Evolutionary conservation across 2,888 invertebrate genomes (phyloP).

Genomic region (Hirtodrosophila confusa): DNA sequence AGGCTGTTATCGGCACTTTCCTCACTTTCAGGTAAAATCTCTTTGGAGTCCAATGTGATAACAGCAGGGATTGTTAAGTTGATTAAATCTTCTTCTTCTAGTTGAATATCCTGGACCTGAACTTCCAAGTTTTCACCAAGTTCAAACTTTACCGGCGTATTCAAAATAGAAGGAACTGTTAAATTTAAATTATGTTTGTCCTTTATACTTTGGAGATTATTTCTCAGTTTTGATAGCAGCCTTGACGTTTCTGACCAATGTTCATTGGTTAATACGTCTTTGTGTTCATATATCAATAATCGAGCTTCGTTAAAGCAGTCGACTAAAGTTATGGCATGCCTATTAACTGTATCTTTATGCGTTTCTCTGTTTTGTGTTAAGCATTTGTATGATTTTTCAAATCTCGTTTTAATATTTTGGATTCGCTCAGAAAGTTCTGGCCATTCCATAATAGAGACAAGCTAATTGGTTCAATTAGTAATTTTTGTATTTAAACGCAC

Average conservation of each 20-base stretch:
- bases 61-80: slow-evolving; percentile 9
- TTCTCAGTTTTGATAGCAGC: slow-evolving; percentile 6
- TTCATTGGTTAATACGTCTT: slow-evolving; percentile 23
- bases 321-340: slow-evolving; percentile 6
- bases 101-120: slow-evolving; percentile 5
- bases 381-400: neutral
- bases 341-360: neutral
- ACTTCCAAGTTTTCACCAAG: slow-evolving; percentile 4
- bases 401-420: slow-evolving; percentile 2
- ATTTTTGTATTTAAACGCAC: neutral
- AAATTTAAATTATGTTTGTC: slow-evolving; percentile 7
- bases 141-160: slow-evolving; percentile 6
- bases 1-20: slow-evolving; percentile 5
- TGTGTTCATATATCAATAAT: slow-evolving; percentile 19
- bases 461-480: neutral
- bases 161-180: slow-evolving; percentile 5
- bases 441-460: slow-evolving; percentile 1
- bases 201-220: slow-evolving; percentile 3
- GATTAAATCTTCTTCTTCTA: slow-evolving; percentile 7
- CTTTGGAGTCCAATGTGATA: slow-evolving; percentile 17
- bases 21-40: slow-evolving; percentile 10
- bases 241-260: slow-evolving; percentile 21
- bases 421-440: slow-evolving; percentile 7
- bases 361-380: slow-evolving; percentile 2
- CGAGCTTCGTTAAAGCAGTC: slow-evolving; percentile 16